A percentile compares a stretch with the other conserved stretches of the same genome.
These are phyloP conservation scores for Thymallus thymallus DNA, from an alignment of 2,113 vertebrate species.

Conservation along the genomic window DNA sequence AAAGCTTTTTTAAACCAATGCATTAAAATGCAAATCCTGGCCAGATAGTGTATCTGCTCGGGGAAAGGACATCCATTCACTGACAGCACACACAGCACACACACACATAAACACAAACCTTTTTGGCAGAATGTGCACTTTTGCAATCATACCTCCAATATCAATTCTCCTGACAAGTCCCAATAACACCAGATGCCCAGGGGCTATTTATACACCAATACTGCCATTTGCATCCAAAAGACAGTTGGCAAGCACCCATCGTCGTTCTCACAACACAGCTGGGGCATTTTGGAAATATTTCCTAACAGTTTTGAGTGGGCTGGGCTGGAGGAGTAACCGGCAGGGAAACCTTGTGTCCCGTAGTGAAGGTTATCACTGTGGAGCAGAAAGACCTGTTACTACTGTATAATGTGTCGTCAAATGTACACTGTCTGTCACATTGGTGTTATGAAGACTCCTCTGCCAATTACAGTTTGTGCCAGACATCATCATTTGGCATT, in stretches of 20 bases:
- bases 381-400: neutral
- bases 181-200: constrained; percentile 33
- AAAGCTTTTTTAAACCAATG: constrained; percentile 4
- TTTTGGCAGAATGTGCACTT: constrained; percentile 27
- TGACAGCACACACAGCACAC: constrained; percentile 19
- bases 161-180: constrained; percentile 47
- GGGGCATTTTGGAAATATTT: constrained; percentile 37
- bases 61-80: constrained; percentile 28
- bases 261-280: constrained; percentile 36
- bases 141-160: constrained; percentile 29
- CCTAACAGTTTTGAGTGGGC: constrained; percentile 22
- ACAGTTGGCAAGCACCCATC: constrained; percentile 28
- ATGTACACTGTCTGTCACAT: constrained; percentile 26
- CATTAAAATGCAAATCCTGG: constrained; percentile 24
- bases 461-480: constrained; percentile 38
- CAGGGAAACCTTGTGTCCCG: constrained; percentile 36
- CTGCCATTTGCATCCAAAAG: constrained; percentile 47
- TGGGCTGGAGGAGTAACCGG: constrained; percentile 25
- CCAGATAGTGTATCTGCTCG: constrained; percentile 16
- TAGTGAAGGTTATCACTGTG: constrained; percentile 51
- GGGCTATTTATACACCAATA: constrained; percentile 47
- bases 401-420: neutral
- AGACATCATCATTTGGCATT: constrained; percentile 27
- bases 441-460: constrained; percentile 40
- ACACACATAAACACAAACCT: constrained; percentile 29